phyloP scores from a whole-genome alignment of 2,797 vertebrate genomes.

The Menidia menidia region DNA sequence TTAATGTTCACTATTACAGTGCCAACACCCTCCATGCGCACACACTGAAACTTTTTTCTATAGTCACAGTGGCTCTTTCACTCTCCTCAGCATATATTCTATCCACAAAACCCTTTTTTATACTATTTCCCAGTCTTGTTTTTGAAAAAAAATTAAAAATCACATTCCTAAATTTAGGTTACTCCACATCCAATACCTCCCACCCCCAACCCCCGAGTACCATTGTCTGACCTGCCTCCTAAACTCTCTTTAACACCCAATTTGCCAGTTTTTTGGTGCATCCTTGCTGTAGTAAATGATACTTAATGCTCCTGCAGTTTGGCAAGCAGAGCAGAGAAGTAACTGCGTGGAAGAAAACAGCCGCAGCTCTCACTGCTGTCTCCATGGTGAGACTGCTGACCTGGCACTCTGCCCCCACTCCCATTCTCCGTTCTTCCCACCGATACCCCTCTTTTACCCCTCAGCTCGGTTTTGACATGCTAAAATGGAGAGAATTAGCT shows the following conservation, averaged over 20 bases:
- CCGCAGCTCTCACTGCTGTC: constrained; percentile 68
- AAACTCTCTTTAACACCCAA: constrained; percentile 34
- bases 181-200: constrained; percentile 45
- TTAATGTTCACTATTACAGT: constrained; percentile 70
- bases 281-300: constrained; percentile 36
- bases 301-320: constrained; percentile 51
- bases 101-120: constrained; percentile 32
- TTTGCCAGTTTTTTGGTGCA: constrained; percentile 32
- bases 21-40: constrained; percentile 50
- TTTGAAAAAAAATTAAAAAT: constrained; percentile 11
- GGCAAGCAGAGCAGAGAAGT: constrained; percentile 21
- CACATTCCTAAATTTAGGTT: constrained; percentile 65
- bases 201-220: constrained; percentile 21
- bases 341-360: constrained; percentile 58
- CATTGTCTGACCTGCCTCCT: constrained; percentile 53
- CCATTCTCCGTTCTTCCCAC: too few species aligned
- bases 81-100: constrained; percentile 23
- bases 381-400: constrained; percentile 81
- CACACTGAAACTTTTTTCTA: constrained; percentile 42
- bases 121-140: constrained; percentile 1
- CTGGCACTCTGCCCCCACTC: constrained; percentile 62
- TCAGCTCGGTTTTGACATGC: constrained; percentile 63
- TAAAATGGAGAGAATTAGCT: constrained; percentile 55
- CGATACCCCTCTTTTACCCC: constrained; percentile 13
- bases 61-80: constrained; percentile 46